Base-by-base conservation (phyloP, 2,113 vertebrate genomes). In the Serinus canaria region DNA sequence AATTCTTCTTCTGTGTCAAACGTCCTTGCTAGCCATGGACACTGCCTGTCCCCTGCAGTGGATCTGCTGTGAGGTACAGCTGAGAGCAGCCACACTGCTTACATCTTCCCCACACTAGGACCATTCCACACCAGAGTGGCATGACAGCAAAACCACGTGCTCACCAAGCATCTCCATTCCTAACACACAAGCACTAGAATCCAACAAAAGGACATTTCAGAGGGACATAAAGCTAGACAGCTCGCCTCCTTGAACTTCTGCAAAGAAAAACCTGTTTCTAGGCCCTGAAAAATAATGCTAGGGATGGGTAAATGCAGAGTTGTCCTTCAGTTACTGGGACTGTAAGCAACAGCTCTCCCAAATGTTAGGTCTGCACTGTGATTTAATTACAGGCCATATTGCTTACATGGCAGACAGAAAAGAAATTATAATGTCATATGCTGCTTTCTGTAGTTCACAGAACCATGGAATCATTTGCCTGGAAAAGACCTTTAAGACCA, bases 21-120 rank as follows among this genome's bases (percentile, higher is more conserved):
- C 0, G 0, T 52, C 60, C 72, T 53, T 74, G 63, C 37, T 28
- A 70, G 82, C 43, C 46, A 55, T 33, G 4, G 2, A 20, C 30
- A 23, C 22, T 27, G 58, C 8, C 39, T 3, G 1, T 44, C 28
- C 62, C 81, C 79, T 43, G 55, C 63, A 70, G 35, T 2, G 27
- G 37, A 44, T 55, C 35, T 46, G 58, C 22, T 4, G 6, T 0
- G 0, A 72, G 82, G 72, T 75, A 66, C 0, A 0, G 55, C 49
- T 69, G 63, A 75, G 37, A 78, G 85, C 58, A 33, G 28, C n/a
- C 23, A 7, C 41, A 2, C 13, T 44, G 33, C 43, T n/a, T 46
- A 44, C 23, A 19, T 39, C 47, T 43, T 58, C 27, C 18, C 55
- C 50, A 58, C 0, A 2, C 31, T 33, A 73, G 31, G 11, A 43